Evolutionary conservation across 2,888 invertebrate species (phyloP), one percentile per base, ranked within the genome.

Genomic region (Cerastoderma edule): DNA sequence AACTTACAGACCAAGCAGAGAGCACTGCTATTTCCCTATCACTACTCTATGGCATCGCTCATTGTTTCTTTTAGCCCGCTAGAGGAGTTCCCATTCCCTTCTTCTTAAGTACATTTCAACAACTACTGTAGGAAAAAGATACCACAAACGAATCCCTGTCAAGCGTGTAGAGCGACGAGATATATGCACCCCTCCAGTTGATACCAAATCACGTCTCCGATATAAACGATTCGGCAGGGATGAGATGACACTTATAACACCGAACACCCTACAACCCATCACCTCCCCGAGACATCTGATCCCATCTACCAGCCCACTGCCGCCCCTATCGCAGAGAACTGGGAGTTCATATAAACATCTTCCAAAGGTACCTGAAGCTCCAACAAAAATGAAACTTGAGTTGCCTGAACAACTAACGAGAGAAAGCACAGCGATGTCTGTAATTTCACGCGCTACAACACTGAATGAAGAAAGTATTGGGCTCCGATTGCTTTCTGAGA

Each of bases 21-120:
- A 57, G 33, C 57, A 57, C 19, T 33, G 57, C 32, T 57, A 57
- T 57, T 33, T 33, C 10, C n/a, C 57, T 3, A 13, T 57, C n/a
- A 33, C n/a, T 32, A 57, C 35, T 60, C 60, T 39, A 27, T 39
- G 60, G 22, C 27, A 35, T 60, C 60, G 60, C 60, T 22, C 60
- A 60, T 60, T 75, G 69, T 81, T 69, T 81, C 75, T 81, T 81
- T 56, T 78, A 81, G 80, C 80, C 19, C 80, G 80, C 60, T 81
- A 81, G 75, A 64, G 64, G 74, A 72, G 75, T 69, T 54, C 39
- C 72, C 46, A 67, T 72, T 75, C 60, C 60, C 24, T 60, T 44
- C 60, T 44, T 39, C 60, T 70, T 76, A 75, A 54, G 53, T 30
- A 30, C 28, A 63, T 81, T 81, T 72, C 73, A 78, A 53, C 77